Evolutionary conservation across 2,888 invertebrate species (phyloP).

Genomic region (Adelognathus sp.): DNA sequence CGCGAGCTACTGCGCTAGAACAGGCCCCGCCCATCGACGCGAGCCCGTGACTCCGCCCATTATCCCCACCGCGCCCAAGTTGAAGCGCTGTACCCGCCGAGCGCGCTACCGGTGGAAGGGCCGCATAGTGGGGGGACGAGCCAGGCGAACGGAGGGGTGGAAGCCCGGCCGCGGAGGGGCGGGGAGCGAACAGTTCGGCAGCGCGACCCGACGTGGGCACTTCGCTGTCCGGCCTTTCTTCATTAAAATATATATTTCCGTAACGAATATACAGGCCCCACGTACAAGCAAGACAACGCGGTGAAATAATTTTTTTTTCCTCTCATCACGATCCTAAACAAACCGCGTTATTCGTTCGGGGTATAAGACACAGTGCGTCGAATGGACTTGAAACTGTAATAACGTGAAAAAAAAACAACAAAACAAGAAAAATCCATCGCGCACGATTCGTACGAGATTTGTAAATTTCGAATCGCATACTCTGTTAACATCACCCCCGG

Average conservation of each 20-base stretch:
- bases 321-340: too few species aligned
- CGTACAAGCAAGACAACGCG: background rate
- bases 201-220: constrained; percentile 81
- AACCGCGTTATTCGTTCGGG: too few species aligned
- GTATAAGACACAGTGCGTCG: constrained; percentile 19
- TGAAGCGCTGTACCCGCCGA: constrained; percentile 3
- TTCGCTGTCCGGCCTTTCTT: constrained; percentile 81
- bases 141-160: constrained; percentile 61
- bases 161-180: constrained; percentile 76
- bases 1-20: too few species aligned
- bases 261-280: constrained; percentile 58
- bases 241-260: constrained; percentile 80
- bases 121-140: constrained; percentile 74
- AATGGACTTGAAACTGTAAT: constrained; percentile 25
- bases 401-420: constrained; percentile 8
- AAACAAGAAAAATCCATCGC: background rate
- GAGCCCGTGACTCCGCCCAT: constrained; percentile 31
- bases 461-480: background rate
- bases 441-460: background rate
- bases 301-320: too few species aligned
- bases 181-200: constrained; percentile 80
- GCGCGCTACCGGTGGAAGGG: background rate
- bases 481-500: background rate
- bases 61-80: constrained; percentile 27
- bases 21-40: constrained; percentile 40